Conservation (phyloP, 2,888 invertebrate genomes). For the Mythimna lalbum region DNA sequence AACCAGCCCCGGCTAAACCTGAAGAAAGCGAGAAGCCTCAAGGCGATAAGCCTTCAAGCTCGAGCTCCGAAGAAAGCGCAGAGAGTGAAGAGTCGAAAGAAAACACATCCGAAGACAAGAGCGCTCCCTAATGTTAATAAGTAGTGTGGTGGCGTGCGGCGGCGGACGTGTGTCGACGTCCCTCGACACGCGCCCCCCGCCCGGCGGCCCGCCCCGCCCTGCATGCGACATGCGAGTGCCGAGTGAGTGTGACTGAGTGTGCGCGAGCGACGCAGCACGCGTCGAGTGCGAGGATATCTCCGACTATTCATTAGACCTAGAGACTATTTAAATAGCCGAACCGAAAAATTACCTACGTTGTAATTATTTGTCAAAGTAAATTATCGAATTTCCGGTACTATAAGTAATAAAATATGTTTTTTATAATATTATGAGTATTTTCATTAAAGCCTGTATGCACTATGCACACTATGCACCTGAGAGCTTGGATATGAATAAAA, state of each 20-base stretch:
- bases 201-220: slow-evolving; percentile 61
- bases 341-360: slow-evolving; percentile 86
- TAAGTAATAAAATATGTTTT: slow-evolving; percentile 88
- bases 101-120: slow-evolving; percentile 67
- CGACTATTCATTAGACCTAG: slow-evolving; percentile 85
- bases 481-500: too few species aligned
- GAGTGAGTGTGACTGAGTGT: slow-evolving; percentile 71
- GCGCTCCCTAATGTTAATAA: slow-evolving; percentile 78
- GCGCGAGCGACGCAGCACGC: slow-evolving; percentile 56
- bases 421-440: slow-evolving; percentile 70
- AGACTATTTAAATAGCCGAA: slow-evolving; percentile 89
- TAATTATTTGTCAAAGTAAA: slow-evolving; percentile 88
- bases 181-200: slow-evolving; percentile 89
- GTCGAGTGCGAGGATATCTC: slow-evolving; percentile 72
- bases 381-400: slow-evolving; percentile 89
- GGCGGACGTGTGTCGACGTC: slow-evolving; percentile 88
- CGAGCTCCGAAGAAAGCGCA: slow-evolving; percentile 76
- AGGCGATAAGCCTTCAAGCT: slow-evolving; percentile 69
- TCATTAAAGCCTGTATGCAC: slow-evolving; percentile 50
- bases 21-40: slow-evolving; percentile 40
- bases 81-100: slow-evolving; percentile 72
- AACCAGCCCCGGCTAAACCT: slow-evolving; percentile 9
- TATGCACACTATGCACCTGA: not conserved
- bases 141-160: slow-evolving; percentile 74
- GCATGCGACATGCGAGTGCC: slow-evolving; percentile 61